phyloP scores from a whole-genome alignment of 2,797 vertebrate genomes.

The Oophaga sylvatica region DNA sequence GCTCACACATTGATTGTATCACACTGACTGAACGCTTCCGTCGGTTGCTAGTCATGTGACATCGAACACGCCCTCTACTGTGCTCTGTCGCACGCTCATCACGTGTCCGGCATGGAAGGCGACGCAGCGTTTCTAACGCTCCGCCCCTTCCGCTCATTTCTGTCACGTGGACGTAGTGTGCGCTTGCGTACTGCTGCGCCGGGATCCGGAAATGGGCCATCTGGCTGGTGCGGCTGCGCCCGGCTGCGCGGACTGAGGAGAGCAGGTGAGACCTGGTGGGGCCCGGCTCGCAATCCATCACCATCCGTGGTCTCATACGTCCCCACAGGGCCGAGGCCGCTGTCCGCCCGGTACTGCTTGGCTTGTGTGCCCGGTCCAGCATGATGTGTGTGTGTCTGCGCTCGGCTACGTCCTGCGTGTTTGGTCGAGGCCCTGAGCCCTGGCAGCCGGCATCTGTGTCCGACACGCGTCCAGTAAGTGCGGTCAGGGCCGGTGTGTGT shows the following conservation, averaged over 20 bases:
- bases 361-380: constrained; percentile 33
- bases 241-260: constrained; percentile 91
- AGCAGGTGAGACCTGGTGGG: constrained; percentile 83
- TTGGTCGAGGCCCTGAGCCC: constrained; percentile 14
- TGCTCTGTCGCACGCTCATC: neutral
- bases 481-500: neutral
- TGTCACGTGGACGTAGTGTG: constrained; percentile 69
- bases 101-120: constrained; percentile 43
- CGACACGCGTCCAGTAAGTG: neutral
- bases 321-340: constrained; percentile 61
- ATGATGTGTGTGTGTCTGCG: neutral
- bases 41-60: constrained; percentile 6
- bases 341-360: constrained; percentile 65
- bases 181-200: constrained; percentile 61
- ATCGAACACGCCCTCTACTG: neutral
- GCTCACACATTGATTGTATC: too few relatives aligned
- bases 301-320: constrained; percentile 74
- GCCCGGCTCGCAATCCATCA: constrained; percentile 77
- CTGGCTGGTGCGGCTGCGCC: constrained; percentile 92
- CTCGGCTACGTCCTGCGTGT: neutral
- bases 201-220: constrained; percentile 88
- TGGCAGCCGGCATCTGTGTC: constrained; percentile 9
- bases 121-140: constrained; percentile 42
- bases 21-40: neutral
- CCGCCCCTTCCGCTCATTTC: constrained; percentile 66